These are phyloP conservation scores for Nasonia longicornis DNA, from an alignment of 1,140 invertebrate genomes.

Conservation along the genomic window DNA sequence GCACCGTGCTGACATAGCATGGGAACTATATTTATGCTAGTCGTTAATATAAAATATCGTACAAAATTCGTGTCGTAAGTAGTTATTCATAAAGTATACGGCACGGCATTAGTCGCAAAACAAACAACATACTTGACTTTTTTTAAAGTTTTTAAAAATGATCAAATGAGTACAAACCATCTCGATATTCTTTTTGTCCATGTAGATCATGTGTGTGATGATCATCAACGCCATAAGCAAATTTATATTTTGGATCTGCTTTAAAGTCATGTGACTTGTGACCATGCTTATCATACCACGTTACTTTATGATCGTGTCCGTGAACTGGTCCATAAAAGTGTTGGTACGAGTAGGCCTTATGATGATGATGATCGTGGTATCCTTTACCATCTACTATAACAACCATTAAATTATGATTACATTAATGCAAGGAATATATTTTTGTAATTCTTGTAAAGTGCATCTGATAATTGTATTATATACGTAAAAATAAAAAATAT, in stretches of 20 bases:
- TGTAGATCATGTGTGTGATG: slow-evolving; percentile 61
- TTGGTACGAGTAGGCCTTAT: slow-evolving; percentile 54
- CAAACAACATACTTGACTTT: too few relatives aligned
- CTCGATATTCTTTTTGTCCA: slow-evolving; percentile 59
- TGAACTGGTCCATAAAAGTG: slow-evolving; percentile 54
- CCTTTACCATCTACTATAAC: background rate
- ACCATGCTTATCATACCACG: slow-evolving; percentile 55
- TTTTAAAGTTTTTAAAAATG: background rate
- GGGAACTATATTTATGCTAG: too few relatives aligned
- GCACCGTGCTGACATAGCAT: too few relatives aligned
- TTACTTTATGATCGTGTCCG: slow-evolving; percentile 52
- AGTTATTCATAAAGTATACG: too few relatives aligned
- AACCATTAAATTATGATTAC: too few relatives aligned
- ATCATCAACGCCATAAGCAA: slow-evolving; percentile 58
- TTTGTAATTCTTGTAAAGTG: too few relatives aligned
- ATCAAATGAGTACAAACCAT: slow-evolving; percentile 47
- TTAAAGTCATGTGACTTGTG: slow-evolving; percentile 53
- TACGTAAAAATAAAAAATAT: background rate
- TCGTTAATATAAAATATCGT: too few relatives aligned
- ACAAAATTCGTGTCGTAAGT: too few relatives aligned
- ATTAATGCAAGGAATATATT: too few relatives aligned
- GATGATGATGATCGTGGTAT: background rate
- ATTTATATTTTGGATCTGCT: slow-evolving; percentile 61
- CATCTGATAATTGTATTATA: too few relatives aligned
- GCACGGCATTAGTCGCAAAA: too few relatives aligned